phyloP scores from a whole-genome alignment of 2,888 invertebrate species.

The Dicyrtomina minuta region DNA sequence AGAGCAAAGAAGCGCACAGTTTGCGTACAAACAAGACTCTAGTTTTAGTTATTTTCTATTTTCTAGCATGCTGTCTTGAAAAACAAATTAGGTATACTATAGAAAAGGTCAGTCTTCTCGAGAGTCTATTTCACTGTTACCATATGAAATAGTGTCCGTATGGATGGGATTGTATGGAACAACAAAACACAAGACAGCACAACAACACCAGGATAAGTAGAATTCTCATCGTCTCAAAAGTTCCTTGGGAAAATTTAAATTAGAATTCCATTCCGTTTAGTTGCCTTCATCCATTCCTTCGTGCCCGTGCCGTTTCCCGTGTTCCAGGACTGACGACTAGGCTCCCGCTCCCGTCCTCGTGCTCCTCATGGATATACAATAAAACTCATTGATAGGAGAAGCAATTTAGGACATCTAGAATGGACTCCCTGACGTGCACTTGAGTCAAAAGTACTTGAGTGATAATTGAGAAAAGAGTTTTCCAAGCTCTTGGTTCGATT shows the following conservation, averaged over 20 bases:
- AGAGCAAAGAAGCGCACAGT: too few species aligned
- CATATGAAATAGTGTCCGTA: too few species aligned
- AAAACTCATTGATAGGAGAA: conserved; percentile 11
- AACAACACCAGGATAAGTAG: too few species aligned
- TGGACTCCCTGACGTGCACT: conserved; percentile 37
- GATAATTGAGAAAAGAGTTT: conserved; percentile 38
- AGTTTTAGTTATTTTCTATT: too few species aligned
- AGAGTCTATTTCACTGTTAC: not conserved
- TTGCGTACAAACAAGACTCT: too few species aligned
- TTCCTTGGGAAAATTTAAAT: conserved; percentile 8
- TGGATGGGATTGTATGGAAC: too few species aligned
- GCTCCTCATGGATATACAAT: not conserved
- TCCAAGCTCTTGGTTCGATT: not conserved
- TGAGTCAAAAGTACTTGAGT: conserved; percentile 30
- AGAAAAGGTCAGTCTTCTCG: not conserved
- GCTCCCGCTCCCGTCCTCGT: too few species aligned
- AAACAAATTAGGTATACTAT: too few species aligned
- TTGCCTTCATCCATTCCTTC: not conserved
- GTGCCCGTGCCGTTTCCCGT: too few species aligned
- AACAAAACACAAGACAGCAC: not conserved
- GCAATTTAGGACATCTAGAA: conserved; percentile 38
- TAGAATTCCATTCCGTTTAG: conserved; percentile 13
- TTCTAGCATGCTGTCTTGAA: too few species aligned
- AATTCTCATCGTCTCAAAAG: not conserved
- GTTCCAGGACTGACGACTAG: too few species aligned